Conservation (phyloP, 2,797 vertebrate species). For the Sebastes cheni region DNA sequence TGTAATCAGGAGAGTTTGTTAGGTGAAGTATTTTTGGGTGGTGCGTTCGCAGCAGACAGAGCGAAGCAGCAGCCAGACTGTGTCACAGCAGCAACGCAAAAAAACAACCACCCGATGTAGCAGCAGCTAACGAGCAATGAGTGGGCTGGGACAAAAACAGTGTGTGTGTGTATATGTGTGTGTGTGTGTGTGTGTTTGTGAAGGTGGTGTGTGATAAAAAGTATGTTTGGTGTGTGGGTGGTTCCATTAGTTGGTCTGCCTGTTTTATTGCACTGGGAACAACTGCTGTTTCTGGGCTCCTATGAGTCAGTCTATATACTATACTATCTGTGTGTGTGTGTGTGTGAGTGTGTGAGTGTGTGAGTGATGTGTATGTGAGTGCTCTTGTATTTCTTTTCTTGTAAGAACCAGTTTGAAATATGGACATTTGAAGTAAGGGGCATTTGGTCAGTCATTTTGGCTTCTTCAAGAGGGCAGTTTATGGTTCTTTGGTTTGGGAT, state of each 20-base stretch:
- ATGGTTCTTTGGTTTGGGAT: conserved; percentile 3
- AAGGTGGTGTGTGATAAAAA: conserved; percentile 67
- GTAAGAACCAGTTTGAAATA: conserved; percentile 8
- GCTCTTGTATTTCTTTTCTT: conserved; percentile 5
- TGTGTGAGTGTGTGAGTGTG: background rate
- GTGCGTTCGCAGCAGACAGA: conserved; percentile 52
- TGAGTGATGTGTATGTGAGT: background rate
- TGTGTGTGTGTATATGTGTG: background rate
- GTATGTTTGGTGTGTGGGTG: conserved; percentile 71
- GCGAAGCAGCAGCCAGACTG: conserved; percentile 41
- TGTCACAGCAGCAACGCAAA: conserved; percentile 39
- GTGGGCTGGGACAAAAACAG: conserved; percentile 59
- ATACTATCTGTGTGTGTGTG: conserved; percentile 17
- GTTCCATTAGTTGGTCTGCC: conserved; percentile 73
- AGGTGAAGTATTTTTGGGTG: conserved; percentile 63
- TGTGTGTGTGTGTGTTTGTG: conserved; percentile 57
- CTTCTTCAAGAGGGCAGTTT: background rate
- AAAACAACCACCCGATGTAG: conserved; percentile 57
- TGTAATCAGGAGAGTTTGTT: conserved; percentile 77
- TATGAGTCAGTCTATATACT: conserved; percentile 63
- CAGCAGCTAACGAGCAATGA: conserved; percentile 69
- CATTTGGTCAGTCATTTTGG: conserved; percentile 5
- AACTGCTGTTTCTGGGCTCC: conserved; percentile 57
- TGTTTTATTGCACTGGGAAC: conserved; percentile 74
- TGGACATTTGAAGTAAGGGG: conserved; percentile 13